Evolutionary conservation across 2,797 vertebrate species (phyloP).

Genomic region (Schizothorax lantsangensis): DNA sequence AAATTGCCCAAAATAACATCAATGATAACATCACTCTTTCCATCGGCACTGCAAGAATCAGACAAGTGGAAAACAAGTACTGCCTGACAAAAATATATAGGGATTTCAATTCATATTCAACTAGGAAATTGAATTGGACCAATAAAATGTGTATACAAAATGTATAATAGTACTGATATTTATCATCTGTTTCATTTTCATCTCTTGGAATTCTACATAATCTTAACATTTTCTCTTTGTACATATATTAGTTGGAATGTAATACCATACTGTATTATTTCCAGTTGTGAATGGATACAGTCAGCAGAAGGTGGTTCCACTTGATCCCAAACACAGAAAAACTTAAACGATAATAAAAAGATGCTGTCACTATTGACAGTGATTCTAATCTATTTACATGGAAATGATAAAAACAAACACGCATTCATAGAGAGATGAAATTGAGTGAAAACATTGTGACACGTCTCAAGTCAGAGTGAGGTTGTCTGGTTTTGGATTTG

Average conservation of each 20-base stretch:
- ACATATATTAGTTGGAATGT: not conserved
- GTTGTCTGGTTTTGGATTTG: conserved; percentile 55
- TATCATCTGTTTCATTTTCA: not conserved
- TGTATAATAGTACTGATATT: not conserved
- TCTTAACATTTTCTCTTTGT: not conserved
- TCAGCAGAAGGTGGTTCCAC: not conserved
- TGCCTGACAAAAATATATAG: not conserved
- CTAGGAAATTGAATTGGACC: not conserved
- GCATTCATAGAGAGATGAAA: not conserved
- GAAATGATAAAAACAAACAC: not conserved
- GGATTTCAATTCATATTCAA: not conserved
- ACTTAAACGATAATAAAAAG: not conserved
- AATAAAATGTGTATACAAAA: not conserved
- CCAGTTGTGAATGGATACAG: not conserved
- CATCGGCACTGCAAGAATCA: not conserved
- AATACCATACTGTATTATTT: not conserved
- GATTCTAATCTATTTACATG: conserved; percentile 17
- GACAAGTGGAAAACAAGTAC: not conserved
- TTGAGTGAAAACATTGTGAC: conserved; percentile 27
- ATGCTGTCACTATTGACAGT: not conserved
- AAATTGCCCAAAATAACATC: conserved; percentile 8
- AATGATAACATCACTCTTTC: not conserved
- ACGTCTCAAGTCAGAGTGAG: conserved; percentile 27
- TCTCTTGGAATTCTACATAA: not conserved
- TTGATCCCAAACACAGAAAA: conserved; percentile 4